A percentile compares a stretch with the other conserved stretches of the same genome.
Conservation (phyloP, 2,888 invertebrate species). For the Hemithea aestivaria region DNA sequence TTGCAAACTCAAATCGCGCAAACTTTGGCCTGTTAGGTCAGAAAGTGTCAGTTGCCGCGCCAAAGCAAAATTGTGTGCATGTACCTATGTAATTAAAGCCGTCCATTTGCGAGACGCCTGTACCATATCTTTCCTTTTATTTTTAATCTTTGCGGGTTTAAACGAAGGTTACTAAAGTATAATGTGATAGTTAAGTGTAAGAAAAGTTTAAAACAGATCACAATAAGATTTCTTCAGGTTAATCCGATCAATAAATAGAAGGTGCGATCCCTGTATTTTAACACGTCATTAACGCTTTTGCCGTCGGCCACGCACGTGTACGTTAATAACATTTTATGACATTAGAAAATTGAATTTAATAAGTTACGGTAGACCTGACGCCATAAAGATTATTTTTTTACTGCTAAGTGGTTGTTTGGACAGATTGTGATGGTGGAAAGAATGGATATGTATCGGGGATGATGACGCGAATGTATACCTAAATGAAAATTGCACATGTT, state of each 20-base stretch:
- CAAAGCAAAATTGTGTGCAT: too few relatives aligned
- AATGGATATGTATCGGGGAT: conserved; percentile 1
- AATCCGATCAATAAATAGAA: too few relatives aligned
- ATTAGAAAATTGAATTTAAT: conserved; percentile 30
- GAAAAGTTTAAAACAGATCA: neutral
- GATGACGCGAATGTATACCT: too few relatives aligned
- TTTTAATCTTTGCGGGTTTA: too few relatives aligned
- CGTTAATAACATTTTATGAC: conserved; percentile 26
- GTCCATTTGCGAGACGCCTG: too few relatives aligned
- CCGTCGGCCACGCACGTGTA: conserved; percentile 26
- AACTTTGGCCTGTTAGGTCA: too few relatives aligned
- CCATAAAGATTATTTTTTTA: conserved; percentile 29
- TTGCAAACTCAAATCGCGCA: too few relatives aligned
- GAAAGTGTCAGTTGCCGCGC: too few relatives aligned
- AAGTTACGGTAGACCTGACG: conserved; percentile 26
- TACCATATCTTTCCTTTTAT: too few relatives aligned
- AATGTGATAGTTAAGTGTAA: too few relatives aligned
- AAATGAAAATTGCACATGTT: neutral
- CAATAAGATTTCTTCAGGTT: conserved; percentile 13
- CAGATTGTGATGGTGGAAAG: conserved; percentile 7
- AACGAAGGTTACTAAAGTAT: too few relatives aligned
- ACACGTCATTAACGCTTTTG: conserved; percentile 27
- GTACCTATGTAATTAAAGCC: too few relatives aligned
- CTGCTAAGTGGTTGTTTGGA: conserved; percentile 21
- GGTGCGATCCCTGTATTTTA: conserved; percentile 26